A percentile compares a stretch with the other conserved stretches of the same genome.
These are phyloP conservation scores for Rafetus swinhoei DNA, from an alignment of 2,113 vertebrate species.

Conservation along the genomic window DNA sequence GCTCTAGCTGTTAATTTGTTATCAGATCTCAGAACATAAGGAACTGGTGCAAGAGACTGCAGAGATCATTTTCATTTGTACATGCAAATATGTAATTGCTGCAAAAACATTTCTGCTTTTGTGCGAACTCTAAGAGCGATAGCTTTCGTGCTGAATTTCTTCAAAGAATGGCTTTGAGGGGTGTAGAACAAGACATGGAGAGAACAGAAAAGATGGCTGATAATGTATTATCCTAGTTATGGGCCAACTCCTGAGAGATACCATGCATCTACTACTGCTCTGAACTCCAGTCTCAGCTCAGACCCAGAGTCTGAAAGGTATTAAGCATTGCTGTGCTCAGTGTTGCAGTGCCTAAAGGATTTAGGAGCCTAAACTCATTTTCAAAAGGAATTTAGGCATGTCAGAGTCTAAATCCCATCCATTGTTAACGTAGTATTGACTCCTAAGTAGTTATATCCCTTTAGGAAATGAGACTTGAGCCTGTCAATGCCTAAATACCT, in stretches of 20 bases:
- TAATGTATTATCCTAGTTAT: background rate
- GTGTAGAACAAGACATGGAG: background rate
- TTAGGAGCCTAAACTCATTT: background rate
- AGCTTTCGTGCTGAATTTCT: background rate
- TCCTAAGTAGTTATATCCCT: background rate
- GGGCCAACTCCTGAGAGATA: background rate
- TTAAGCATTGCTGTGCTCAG: background rate
- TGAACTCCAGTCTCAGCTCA: background rate
- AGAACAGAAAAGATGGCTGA: background rate
- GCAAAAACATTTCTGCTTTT: background rate
- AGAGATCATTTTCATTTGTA: background rate
- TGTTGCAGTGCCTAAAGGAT: background rate
- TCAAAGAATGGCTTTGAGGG: background rate
- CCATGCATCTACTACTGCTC: background rate
- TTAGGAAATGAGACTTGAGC: background rate
- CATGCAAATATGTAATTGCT: background rate
- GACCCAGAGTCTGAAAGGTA: background rate
- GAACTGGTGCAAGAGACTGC: background rate
- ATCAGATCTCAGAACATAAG: background rate
- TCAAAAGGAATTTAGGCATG: background rate
- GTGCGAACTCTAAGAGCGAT: background rate
- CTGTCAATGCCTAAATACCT: background rate
- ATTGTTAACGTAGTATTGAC: background rate
- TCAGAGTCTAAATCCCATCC: background rate
- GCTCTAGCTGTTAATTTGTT: accelerated